phyloP scores from a whole-genome alignment of 2,797 vertebrate genomes.

The Darevskia mixta region DNA sequence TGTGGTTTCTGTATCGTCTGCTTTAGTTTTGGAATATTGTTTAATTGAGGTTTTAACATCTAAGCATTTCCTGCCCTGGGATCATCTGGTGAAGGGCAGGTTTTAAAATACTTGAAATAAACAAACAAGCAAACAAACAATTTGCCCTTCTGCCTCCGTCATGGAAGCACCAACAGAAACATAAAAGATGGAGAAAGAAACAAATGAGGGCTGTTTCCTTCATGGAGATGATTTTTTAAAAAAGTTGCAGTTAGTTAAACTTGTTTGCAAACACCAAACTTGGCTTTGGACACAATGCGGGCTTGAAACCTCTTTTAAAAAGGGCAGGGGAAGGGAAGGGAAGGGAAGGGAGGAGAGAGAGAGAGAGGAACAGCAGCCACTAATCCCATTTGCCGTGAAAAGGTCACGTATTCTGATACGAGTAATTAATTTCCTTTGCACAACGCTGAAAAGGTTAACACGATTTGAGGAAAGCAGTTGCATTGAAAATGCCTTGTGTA shows the following conservation, averaged over 20 bases:
- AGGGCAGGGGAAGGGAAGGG: constrained; percentile 1
- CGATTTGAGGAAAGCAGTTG: constrained; percentile 84
- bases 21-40: too few relatives aligned
- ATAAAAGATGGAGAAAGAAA: neutral
- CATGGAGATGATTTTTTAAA: neutral
- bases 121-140: too few relatives aligned
- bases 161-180: neutral
- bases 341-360: constrained; percentile 21
- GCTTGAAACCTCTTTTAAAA: constrained; percentile 37
- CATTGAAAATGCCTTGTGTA: constrained; percentile 84
- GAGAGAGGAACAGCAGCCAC: constrained; percentile 48
- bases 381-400: constrained; percentile 78
- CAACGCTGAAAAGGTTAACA: constrained; percentile 86
- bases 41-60: too few relatives aligned
- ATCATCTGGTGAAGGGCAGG: too few relatives aligned
- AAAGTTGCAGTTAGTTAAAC: neutral
- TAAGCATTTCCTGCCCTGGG: too few relatives aligned
- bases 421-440: constrained; percentile 86
- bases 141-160: too few relatives aligned
- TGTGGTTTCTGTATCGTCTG: too few relatives aligned
- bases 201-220: neutral
- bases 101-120: too few relatives aligned
- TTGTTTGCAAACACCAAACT: constrained; percentile 8
- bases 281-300: neutral
- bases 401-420: constrained; percentile 81